Evolutionary conservation across 1,140 invertebrate species (phyloP).

Genomic region (Ganaspis sp.): DNA sequence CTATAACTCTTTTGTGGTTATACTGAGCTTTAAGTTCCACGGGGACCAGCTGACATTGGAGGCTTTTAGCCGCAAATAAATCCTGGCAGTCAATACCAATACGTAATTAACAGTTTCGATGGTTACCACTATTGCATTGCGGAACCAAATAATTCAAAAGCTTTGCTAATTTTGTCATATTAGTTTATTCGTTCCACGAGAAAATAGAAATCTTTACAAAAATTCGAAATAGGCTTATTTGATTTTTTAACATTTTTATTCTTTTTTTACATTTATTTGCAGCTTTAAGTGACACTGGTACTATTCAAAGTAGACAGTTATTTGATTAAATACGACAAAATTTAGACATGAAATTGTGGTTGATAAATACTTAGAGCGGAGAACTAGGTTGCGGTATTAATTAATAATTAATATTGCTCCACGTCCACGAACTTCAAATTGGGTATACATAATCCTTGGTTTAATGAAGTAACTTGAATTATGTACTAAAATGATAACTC

Average conservation of each 20-base stretch:
- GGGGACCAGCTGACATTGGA: slow-evolving; percentile 23
- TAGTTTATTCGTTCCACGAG: background rate
- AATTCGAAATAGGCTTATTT: no score
- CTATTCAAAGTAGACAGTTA: no score
- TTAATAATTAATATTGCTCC: slow-evolving; percentile 6
- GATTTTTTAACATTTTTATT: no score
- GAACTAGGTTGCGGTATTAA: slow-evolving; percentile 7
- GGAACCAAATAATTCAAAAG: background rate
- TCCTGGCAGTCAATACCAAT: slow-evolving; percentile 19
- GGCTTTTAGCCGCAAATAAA: slow-evolving; percentile 22
- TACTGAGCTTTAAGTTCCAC: slow-evolving; percentile 12
- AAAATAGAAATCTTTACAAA: no score
- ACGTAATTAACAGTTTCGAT: slow-evolving; percentile 12
- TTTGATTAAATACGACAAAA: background rate
- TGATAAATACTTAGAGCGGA: background rate
- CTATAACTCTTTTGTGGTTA: slow-evolving; percentile 28
- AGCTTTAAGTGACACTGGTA: no score
- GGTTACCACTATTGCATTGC: slow-evolving; percentile 7
- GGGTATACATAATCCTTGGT: background rate
- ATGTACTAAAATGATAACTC: background rate
- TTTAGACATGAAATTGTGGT: background rate
- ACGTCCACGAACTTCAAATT: slow-evolving; percentile 4
- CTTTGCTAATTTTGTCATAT: background rate
- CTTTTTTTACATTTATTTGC: no score
- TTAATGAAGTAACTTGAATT: background rate